Base-by-base conservation (phyloP, 2,113 vertebrate species). In the Atrichornis clamosus region DNA sequence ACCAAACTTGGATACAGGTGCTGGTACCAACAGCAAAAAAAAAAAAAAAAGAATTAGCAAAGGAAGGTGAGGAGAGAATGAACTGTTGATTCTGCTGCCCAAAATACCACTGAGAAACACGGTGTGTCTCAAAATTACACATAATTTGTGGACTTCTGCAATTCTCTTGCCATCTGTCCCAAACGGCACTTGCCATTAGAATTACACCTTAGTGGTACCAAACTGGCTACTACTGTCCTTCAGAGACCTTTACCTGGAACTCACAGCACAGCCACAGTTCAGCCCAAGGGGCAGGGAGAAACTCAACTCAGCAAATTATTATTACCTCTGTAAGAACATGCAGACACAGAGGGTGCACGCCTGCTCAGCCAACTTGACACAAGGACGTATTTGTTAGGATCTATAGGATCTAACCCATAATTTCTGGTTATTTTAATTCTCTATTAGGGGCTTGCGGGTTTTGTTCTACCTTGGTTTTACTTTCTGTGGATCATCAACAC, bases 31-130 rank as follows among this genome's bases (percentile, higher is more conserved):
- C 3, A 10, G 15, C 1, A 42, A 35, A 69, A 70, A 68, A 33
- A 37, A 42, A 35, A 69, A 70, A 68, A 33, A 37, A 8, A 5
- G 6, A 53, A 28, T 62, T 6, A 8, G 17, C 2, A 60, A 63
- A 75, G 6, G 3, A 14, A 77, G 13, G 22, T 73, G 26, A 64
- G 41, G 41, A 65, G 26, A 49, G 15, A 49, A 20, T 11, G 12
- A 69, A 21, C 21, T 5, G 7, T 4, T 42, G 33, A n/a, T 62
- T 86, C 46, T 74, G 27, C 26, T 56, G 5, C 50, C 33, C 19
- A 17, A 41, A 69, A 9, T 0, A 0, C 19, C 0, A 0, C 28
- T 41, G 11, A 58, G n/a, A 47, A 65, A 30, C 10, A 11, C 6
- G 1, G 5, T 67, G 20, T 22, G 6, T 63, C 33, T 42, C 52